A percentile compares a stretch with the other conserved stretches of the same genome.
These are phyloP conservation scores for Bombus superbus DNA, from an alignment of 1,140 invertebrate genomes.

Conservation along the genomic window DNA sequence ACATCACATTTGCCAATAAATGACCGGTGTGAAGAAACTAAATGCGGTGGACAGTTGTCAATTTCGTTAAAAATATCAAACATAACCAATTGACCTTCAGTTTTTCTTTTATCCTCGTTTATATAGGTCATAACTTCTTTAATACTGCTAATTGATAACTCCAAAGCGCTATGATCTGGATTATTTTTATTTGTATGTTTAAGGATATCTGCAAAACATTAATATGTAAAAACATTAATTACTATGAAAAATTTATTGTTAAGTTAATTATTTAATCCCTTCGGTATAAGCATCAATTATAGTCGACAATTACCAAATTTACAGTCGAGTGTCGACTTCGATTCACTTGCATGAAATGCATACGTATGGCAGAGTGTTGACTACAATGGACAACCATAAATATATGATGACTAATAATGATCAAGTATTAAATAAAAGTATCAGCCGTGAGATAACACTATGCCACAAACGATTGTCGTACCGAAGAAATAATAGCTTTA, in stretches of 20 bases:
- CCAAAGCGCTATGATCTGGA: slow-evolving; percentile 92
- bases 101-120: slow-evolving; percentile 98
- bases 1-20: slow-evolving; percentile 95
- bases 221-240: slow-evolving; percentile 9
- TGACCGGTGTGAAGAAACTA: slow-evolving; percentile 95
- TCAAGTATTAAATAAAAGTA: background rate
- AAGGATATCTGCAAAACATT: slow-evolving; percentile 89
- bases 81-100: slow-evolving; percentile 96
- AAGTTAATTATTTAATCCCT: background rate
- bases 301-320: background rate
- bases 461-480: background rate
- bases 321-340: no score
- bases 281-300: background rate
- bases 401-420: background rate
- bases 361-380: background rate
- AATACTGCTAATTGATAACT: slow-evolving; percentile 92
- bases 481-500: background rate
- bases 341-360: no score
- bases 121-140: slow-evolving; percentile 97
- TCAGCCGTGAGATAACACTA: background rate
- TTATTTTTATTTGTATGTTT: slow-evolving; percentile 95
- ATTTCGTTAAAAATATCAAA: slow-evolving; percentile 99
- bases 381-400: background rate
- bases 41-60: slow-evolving; percentile 96
- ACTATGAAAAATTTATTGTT: background rate